Base-by-base conservation (phyloP, 2,888 invertebrate genomes). In the Microplitis manilae region DNA sequence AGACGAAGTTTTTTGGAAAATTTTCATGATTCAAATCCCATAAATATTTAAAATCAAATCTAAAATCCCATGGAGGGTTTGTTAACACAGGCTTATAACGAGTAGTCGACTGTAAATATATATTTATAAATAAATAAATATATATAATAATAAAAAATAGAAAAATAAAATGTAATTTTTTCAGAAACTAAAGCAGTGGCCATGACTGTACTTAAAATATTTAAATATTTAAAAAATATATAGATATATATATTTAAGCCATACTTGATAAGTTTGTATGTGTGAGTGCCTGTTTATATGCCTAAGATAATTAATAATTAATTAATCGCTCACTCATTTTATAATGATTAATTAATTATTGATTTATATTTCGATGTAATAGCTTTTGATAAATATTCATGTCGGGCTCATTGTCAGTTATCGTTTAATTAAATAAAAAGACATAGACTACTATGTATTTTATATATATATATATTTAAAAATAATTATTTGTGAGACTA, bases 231-330 rank as follows among this genome's bases (percentile, higher is more conserved):
- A 30, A 30, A 30, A 30, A 4, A 30, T 30, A 30, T 30, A 30
- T 30, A 30, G 2, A 30, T 30, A 30, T 30, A 30, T 30, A 30
- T 76, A 75, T 82, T 80, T 84, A 89, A 89, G 90, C 88, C 88
- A 62, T 62, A 62, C 61, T 65, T 85, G 84, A 87, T 86, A 85
- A 85, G 86, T 82, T 85, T 86, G 84, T 87, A 87, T 89, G 88
- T 88, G 88, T 86, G 89, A 90, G 90, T 89, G 89, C 90, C 89
- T 89, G 87, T 88, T 85, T 86, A 86, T 83, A 84, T 79, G 82
- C 80, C 82, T 80, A 82, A 82, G 78, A 72, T 71, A 71, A 70
- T 70, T 79, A 74, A 62, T 75, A 76, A 71, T 59, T 70, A 30
- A 30, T 30, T 30, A 30, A 30, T 30, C 30, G 30, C 30, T 30